These are phyloP conservation scores for Listrodromus nycthemerus DNA, from an alignment of 2,888 invertebrate species.

Conservation along the genomic window DNA sequence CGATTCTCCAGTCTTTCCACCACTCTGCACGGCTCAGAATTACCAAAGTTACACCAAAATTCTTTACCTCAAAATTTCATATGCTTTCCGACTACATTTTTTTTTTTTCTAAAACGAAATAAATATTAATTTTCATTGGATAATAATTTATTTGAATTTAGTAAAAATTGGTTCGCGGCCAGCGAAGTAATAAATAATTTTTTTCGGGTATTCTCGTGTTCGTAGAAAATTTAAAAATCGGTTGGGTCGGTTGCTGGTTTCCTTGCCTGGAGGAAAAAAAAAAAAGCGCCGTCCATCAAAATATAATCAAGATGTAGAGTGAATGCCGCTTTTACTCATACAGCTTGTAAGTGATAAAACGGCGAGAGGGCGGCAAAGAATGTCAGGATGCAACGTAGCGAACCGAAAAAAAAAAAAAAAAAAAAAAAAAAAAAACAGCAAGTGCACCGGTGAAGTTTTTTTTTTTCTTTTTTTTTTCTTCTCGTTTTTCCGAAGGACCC, in stretches of 20 bases:
- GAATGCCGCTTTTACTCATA: neutral
- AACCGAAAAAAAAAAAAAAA: neutral
- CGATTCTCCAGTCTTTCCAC: neutral
- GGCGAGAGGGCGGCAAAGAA: neutral
- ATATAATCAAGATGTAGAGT: neutral
- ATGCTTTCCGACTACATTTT: too few species aligned
- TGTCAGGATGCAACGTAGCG: neutral
- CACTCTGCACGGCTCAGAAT: neutral
- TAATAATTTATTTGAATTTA: too few species aligned
- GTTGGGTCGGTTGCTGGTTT: too few species aligned
- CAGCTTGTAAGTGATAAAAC: neutral
- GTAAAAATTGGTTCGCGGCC: too few species aligned
- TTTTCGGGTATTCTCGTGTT: too few species aligned
- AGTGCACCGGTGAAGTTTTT: neutral
- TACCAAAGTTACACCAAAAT: neutral
- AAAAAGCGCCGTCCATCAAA: neutral
- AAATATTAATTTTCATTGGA: too few species aligned
- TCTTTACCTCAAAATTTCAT: too few species aligned
- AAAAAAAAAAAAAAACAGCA: neutral
- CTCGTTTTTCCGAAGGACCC: neutral
- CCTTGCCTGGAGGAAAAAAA: too few species aligned
- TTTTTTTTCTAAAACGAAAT: too few species aligned
- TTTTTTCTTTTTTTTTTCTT: neutral
- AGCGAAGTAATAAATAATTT: too few species aligned
- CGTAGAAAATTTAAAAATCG: too few species aligned